Evolutionary conservation across 2,113 vertebrate genomes (phyloP), one percentile per base, ranked within the genome.

Genomic region (Motacilla alba): DNA sequence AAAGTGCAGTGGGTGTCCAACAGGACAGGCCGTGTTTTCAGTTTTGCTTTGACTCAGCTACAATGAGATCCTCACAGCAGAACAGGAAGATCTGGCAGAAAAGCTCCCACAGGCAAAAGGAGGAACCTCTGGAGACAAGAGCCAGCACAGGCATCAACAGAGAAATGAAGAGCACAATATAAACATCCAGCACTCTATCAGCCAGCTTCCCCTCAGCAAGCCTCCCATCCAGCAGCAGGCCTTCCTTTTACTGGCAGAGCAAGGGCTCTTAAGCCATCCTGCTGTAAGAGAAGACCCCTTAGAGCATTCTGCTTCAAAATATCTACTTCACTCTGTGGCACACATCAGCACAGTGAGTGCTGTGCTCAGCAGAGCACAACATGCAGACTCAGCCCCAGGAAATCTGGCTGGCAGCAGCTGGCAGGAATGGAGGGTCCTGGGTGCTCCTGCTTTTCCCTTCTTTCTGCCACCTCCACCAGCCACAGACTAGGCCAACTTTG

Each of bases 311-410:
- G 28, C 22, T 35, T 72, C 35, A 26, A 13, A 75, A 72, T 4
- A 60, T 1, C 24, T 77, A 13, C 30, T 28, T 41, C 47, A 13
- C n/a, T 26, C 22, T 3, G 2, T 1, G 15, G 53, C 28, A 43
- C 14, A 11, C 39, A n/a, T 4, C 37, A 78, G 77, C 56, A 70
- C 56, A 33, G 35, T 0, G 4, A 77, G 41, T 13, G 14, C 41
- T 52, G 31, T 1, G 39, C 90, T 76, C 77, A 43, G 76, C 33
- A 26, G 64, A 50, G 50, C 64, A 8, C n/a, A 24, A 0, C 19
- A 4, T 0, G 2, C 63, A 67, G 19, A 9, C 3, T 0, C 6
- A 1, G 53, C 31, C 37, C n/a, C 60, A 35, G 70, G 66, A 63
- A 31, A n/a, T 4, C 0, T 1, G 31, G 70, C 43, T 58, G 56